Percentiles rank a stretch among this genome's conserved stretches.
These are phyloP conservation scores for Plecotus auritus DNA, from an alignment of 2,113 vertebrate genomes.

Conservation along the genomic window DNA sequence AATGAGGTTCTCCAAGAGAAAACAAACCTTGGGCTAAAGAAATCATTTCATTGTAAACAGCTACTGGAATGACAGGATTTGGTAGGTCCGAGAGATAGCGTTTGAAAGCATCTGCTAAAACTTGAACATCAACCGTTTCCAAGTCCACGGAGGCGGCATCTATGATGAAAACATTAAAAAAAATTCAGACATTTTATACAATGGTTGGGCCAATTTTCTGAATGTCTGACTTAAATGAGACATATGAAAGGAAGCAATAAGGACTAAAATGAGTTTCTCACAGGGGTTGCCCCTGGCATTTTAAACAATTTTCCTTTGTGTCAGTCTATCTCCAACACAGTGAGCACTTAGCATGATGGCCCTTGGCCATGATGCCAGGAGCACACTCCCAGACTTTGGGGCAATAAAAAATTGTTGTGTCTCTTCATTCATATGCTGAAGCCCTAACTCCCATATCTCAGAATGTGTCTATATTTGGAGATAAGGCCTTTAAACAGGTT, in stretches of 20 bases:
- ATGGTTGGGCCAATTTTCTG: not conserved
- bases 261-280: not conserved
- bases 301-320: not conserved
- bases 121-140: conserved; percentile 89
- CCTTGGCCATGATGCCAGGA: not conserved
- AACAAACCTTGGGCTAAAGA: conserved; percentile 90
- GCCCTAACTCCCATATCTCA: not conserved
- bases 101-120: conserved; percentile 90
- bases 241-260: not conserved
- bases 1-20: not conserved
- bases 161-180: conserved; percentile 70
- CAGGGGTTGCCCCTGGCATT: not conserved
- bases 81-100: conserved; percentile 94
- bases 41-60: conserved; percentile 89
- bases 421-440: not conserved
- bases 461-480: not conserved
- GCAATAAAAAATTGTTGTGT: not conserved
- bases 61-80: conserved; percentile 91
- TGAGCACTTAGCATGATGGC: not conserved
- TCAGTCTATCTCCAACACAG: not conserved
- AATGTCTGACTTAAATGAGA: not conserved
- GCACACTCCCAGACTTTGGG: not conserved
- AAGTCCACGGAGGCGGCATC: conserved; percentile 86
- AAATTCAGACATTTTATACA: conserved; percentile 10
- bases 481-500: not conserved